These are phyloP conservation scores for Corythaixoides concolor DNA, from an alignment of 2,113 vertebrate genomes.

Conservation along the genomic window DNA sequence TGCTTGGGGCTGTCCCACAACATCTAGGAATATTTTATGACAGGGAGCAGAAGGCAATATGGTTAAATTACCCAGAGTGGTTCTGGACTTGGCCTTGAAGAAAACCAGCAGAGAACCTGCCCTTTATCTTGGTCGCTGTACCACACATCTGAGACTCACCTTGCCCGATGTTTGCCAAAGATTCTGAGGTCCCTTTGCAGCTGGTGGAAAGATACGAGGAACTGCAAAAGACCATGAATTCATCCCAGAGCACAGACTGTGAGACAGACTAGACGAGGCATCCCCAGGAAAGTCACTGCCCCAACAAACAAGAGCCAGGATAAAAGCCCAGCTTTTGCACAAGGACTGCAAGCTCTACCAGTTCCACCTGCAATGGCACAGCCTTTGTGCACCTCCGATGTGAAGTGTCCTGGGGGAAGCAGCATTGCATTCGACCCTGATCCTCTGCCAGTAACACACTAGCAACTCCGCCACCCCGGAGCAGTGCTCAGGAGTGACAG, in stretches of 20 bases:
- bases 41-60: neutral
- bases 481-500: rapidly evolving
- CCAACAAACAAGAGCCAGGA: neutral
- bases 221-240: neutral
- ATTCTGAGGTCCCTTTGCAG: neutral
- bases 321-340: neutral
- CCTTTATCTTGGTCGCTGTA: neutral
- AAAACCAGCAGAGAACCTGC: neutral
- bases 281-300: neutral
- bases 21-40: neutral
- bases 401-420: neutral
- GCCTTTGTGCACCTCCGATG: neutral
- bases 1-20: neutral
- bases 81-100: neutral
- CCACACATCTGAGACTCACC: rapidly evolving
- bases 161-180: neutral
- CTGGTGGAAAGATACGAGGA: neutral
- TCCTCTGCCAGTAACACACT: neutral
- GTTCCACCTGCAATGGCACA: neutral
- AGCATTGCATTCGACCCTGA: neutral
- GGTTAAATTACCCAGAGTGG: neutral
- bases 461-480: neutral
- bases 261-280: neutral
- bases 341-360: neutral
- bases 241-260: rapidly evolving